Percentiles rank a stretch among this genome's conserved stretches.
Evolutionary conservation across 1,140 invertebrate species (phyloP).

Genomic region (Sminthurides bifidus): DNA sequence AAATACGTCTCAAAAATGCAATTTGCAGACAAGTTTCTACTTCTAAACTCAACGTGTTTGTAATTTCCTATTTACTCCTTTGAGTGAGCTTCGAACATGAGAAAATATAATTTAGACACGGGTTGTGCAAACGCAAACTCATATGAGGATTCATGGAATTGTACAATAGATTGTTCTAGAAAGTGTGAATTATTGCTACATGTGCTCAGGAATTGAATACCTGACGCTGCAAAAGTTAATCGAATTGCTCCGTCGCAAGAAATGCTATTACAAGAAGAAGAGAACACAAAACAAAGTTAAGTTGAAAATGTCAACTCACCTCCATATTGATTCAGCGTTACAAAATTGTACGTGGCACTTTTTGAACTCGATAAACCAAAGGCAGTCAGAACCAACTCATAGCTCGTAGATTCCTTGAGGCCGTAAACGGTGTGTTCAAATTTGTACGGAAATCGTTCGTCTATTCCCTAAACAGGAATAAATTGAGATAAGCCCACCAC

Average conservation of each 20-base stretch:
- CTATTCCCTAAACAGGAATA: constrained; percentile 4
- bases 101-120: no score
- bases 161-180: neutral
- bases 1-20: no score
- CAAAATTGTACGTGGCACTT: constrained; percentile 16
- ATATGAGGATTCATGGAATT: neutral
- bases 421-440: constrained; percentile 18
- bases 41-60: no score
- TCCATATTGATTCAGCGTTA: constrained; percentile 21
- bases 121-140: no score
- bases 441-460: constrained; percentile 11
- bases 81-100: no score
- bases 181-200: neutral
- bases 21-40: no score
- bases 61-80: no score
- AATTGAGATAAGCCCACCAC: no score
- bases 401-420: constrained; percentile 19
- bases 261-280: neutral
- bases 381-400: constrained; percentile 20
- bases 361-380: constrained; percentile 20
- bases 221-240: neutral
- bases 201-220: neutral
- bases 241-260: neutral
- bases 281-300: neutral
- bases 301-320: constrained; percentile 10